A percentile compares a stretch with the other conserved stretches of the same genome.
phyloP scores from a whole-genome alignment of 2,113 vertebrate species.

The Pedetes capensis region DNA sequence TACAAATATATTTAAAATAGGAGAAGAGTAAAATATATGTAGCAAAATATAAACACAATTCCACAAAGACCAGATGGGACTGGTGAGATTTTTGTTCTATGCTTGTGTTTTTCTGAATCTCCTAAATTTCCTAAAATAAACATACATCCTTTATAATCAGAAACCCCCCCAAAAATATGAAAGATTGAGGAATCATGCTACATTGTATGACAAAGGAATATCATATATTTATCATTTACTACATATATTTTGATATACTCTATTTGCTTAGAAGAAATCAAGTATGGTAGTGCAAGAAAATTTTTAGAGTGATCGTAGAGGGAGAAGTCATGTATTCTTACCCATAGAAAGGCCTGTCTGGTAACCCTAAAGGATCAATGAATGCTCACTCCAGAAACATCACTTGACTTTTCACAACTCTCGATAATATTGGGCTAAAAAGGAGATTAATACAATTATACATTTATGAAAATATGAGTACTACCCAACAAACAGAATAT shows the following conservation, averaged over 20 bases:
- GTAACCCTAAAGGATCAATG: slow-evolving; percentile 94
- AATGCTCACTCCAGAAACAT: slow-evolving; percentile 96
- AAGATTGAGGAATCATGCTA: background rate
- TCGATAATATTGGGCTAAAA: slow-evolving; percentile 81
- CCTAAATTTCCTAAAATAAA: background rate
- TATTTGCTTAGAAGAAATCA: background rate
- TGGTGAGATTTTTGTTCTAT: background rate
- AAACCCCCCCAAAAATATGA: slow-evolving; percentile 2
- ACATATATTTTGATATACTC: background rate
- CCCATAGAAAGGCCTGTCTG: slow-evolving; percentile 95
- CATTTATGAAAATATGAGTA: background rate
- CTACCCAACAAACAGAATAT: background rate
- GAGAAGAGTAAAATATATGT: background rate
- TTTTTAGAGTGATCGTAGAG: background rate
- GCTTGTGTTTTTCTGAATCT: background rate
- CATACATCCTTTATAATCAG: background rate
- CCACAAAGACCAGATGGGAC: background rate
- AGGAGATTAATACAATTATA: slow-evolving; percentile 10
- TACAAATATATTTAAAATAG: background rate
- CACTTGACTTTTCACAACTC: slow-evolving; percentile 92
- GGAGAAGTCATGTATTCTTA: slow-evolving; percentile 64
- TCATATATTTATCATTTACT: background rate
- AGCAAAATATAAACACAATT: background rate
- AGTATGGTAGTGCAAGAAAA: background rate
- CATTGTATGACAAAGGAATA: background rate